phyloP scores from a whole-genome alignment of 2,113 vertebrate genomes.

The Balaeniceps rex region DNA sequence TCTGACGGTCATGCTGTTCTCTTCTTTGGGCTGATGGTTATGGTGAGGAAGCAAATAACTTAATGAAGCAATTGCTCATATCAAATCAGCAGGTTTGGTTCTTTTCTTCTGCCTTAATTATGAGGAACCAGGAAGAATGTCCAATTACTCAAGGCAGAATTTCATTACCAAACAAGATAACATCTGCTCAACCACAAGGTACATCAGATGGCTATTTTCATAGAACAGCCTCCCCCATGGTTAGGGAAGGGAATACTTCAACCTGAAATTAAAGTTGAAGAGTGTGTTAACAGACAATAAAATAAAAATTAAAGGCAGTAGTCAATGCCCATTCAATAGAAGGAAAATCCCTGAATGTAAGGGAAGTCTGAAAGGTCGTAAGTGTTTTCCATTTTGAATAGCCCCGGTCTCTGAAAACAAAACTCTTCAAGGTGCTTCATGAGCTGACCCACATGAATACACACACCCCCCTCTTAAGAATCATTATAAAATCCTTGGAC shows the following conservation, averaged over 20 bases:
- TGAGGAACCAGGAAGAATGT: constrained; percentile 22
- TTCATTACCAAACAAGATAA: constrained; percentile 34
- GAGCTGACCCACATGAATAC: background rate
- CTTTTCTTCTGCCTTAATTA: constrained; percentile 34
- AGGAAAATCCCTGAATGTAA: background rate
- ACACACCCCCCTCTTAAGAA: background rate
- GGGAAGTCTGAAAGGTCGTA: background rate
- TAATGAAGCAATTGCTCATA: constrained; percentile 37
- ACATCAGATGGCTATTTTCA: constrained; percentile 4
- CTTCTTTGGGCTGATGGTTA: background rate
- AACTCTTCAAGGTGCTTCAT: background rate
- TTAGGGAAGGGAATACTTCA: background rate
- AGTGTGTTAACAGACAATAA: background rate
- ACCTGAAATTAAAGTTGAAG: background rate
- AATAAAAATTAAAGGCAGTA: background rate
- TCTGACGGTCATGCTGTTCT: background rate
- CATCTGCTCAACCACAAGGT: constrained; percentile 17
- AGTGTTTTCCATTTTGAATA: background rate
- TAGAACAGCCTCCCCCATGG: background rate
- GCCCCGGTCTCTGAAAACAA: background rate
- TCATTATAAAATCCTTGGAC: background rate
- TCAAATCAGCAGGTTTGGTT: constrained; percentile 31
- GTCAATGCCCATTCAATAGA: background rate
- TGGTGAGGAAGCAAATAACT: background rate
- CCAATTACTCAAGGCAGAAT: constrained; percentile 33